A percentile compares a stretch with the other conserved stretches of the same genome.
Conservation (phyloP, 2,888 invertebrate genomes). For the Stratiomys singularior region DNA sequence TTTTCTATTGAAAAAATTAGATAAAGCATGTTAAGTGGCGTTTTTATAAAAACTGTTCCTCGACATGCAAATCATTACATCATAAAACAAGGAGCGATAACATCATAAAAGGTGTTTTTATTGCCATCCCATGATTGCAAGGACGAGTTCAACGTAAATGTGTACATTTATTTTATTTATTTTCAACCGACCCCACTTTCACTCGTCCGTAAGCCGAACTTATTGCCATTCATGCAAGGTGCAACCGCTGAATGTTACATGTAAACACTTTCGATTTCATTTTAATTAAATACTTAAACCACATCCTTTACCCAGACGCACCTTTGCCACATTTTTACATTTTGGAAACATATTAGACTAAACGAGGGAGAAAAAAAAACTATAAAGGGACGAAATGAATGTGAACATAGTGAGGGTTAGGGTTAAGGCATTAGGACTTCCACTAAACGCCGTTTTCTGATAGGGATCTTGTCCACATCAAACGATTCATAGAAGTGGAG, state of each 20-base stretch:
- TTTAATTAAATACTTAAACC: slow-evolving; percentile 31
- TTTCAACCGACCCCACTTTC: background rate
- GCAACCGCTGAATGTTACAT: background rate
- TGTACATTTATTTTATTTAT: background rate
- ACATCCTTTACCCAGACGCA: background rate
- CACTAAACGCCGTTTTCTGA: background rate
- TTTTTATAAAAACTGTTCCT: background rate
- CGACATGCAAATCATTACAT: slow-evolving; percentile 32
- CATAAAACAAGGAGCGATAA: slow-evolving; percentile 26
- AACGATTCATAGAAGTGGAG: too few species aligned
- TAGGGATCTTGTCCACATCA: background rate
- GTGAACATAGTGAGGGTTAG: background rate
- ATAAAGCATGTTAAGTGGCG: slow-evolving; percentile 23
- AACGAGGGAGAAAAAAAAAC: too few species aligned
- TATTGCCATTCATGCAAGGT: slow-evolving; percentile 9
- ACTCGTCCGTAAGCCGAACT: background rate
- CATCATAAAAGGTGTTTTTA: slow-evolving; percentile 30
- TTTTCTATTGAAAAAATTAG: slow-evolving; percentile 1
- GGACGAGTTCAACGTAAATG: background rate
- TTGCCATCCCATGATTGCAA: background rate
- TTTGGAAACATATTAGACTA: too few species aligned
- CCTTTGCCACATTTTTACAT: background rate
- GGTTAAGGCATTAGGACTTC: background rate
- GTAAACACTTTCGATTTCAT: slow-evolving; percentile 24
- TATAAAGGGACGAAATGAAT: too few species aligned